phyloP scores from a whole-genome alignment of 2,113 vertebrate genomes.

The Rhegmatorhina hoffmannsi region DNA sequence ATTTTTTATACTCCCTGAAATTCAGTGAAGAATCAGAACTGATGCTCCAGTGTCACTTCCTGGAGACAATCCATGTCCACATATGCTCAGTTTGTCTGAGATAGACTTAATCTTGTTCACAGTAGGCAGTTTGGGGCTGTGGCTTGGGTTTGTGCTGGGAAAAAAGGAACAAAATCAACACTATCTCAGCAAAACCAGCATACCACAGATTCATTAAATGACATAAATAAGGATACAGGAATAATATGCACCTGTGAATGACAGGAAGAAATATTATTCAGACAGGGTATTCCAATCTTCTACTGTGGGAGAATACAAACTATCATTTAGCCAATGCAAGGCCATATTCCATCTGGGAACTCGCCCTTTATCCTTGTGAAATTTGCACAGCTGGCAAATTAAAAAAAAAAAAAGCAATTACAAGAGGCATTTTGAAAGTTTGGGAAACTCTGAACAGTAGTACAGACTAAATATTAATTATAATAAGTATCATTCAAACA shows the following conservation, averaged over 20 bases:
- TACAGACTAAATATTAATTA: slow-evolving; percentile 67
- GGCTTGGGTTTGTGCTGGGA: background rate
- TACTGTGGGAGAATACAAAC: background rate
- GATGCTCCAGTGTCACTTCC: background rate
- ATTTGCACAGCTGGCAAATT: slow-evolving; percentile 25
- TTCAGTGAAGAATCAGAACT: background rate
- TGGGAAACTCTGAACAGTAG: slow-evolving; percentile 23
- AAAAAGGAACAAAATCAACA: background rate
- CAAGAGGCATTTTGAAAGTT: slow-evolving; percentile 27
- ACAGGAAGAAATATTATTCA: background rate
- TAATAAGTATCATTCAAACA: slow-evolving; percentile 46
- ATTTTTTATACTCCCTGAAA: background rate
- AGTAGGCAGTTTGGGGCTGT: rapidly evolving
- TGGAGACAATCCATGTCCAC: background rate
- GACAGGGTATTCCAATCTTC: background rate
- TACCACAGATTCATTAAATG: background rate
- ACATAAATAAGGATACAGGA: background rate
- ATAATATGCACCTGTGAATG: background rate
- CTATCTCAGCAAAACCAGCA: background rate
- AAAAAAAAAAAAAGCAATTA: background rate
- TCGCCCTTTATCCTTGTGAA: background rate
- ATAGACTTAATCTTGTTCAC: background rate
- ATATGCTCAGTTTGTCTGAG: background rate
- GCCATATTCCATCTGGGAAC: background rate
- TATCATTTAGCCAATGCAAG: background rate